These are phyloP conservation scores for Atta cephalotes DNA, from an alignment of 1,140 invertebrate genomes.

Conservation along the genomic window DNA sequence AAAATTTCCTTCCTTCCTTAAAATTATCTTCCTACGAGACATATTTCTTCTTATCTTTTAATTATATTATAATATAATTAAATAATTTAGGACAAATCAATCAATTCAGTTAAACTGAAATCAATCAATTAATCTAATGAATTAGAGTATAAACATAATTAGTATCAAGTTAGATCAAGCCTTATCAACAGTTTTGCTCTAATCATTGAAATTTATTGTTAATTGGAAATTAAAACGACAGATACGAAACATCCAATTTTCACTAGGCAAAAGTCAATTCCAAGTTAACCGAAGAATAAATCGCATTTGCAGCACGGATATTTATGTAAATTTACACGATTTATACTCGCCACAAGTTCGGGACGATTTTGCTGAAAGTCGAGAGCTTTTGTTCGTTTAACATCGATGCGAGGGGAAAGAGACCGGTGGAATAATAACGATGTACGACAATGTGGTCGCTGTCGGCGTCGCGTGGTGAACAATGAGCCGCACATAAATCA, in stretches of 20 bases:
- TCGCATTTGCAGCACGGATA: conserved; percentile 29
- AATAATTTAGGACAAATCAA: background rate
- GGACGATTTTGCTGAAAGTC: conserved; percentile 59
- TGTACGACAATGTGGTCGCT: conserved; percentile 64
- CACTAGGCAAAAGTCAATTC: conserved; percentile 25
- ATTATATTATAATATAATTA: no score
- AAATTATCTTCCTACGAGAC: background rate
- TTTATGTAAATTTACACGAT: conserved; percentile 53
- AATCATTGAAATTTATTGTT: background rate
- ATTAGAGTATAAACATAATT: background rate
- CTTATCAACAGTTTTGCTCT: background rate
- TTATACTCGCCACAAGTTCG: conserved; percentile 28
- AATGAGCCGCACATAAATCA: conserved; percentile 72
- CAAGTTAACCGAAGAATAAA: conserved; percentile 10
- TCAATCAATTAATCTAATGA: background rate
- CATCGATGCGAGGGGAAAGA: conserved; percentile 42
- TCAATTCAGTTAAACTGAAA: background rate
- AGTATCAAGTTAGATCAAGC: background rate
- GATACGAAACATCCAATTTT: background rate
- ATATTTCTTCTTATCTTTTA: no score
- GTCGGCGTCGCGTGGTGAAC: conserved; percentile 73
- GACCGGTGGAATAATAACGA: conserved; percentile 69
- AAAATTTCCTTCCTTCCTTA: no score
- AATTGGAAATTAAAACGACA: background rate
- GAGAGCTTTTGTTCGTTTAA: conserved; percentile 68